Percentiles rank a stretch among this genome's conserved stretches.
Conservation (phyloP, 2,888 invertebrate species). For the Parnassius smintheus region DNA sequence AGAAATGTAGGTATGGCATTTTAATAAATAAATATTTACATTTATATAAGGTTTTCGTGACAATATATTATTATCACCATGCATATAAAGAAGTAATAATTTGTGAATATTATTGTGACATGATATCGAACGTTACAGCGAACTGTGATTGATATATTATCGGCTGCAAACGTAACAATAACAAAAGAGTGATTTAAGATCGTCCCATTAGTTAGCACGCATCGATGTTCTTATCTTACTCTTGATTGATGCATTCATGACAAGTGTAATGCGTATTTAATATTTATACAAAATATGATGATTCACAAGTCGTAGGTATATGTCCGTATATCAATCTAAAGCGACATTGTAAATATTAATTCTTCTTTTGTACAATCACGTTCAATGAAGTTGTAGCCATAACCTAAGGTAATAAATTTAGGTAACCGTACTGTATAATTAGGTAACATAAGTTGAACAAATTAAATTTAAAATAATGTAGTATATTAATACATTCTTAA, state of each 20-base stretch:
- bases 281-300: slow-evolving; percentile 43
- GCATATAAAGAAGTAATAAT: slow-evolving; percentile 2
- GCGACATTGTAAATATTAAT: background rate
- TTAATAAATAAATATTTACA: no score
- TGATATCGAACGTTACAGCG: slow-evolving; percentile 2
- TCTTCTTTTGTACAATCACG: background rate
- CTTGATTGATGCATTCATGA: slow-evolving; percentile 68
- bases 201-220: slow-evolving; percentile 60
- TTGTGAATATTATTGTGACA: slow-evolving; percentile 9
- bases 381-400: no score
- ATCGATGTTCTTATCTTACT: slow-evolving; percentile 60
- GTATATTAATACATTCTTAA: no score
- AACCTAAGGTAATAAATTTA: no score
- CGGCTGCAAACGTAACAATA: slow-evolving; percentile 37
- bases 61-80: background rate
- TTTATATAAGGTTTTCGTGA: background rate
- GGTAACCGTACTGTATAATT: no score
- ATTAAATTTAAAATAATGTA: no score
- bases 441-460: no score
- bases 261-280: slow-evolving; percentile 44
- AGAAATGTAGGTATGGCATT: no score
- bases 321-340: background rate
- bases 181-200: slow-evolving; percentile 65
- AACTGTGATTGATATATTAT: slow-evolving; percentile 38
- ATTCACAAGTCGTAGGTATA: slow-evolving; percentile 26